A percentile compares a stretch with the other conserved stretches of the same genome.
These are phyloP conservation scores for Mnemiopsis leidyi DNA, from an alignment of 37 sponge, comb jelly and placozoan genomes.

Conservation along the genomic window DNA sequence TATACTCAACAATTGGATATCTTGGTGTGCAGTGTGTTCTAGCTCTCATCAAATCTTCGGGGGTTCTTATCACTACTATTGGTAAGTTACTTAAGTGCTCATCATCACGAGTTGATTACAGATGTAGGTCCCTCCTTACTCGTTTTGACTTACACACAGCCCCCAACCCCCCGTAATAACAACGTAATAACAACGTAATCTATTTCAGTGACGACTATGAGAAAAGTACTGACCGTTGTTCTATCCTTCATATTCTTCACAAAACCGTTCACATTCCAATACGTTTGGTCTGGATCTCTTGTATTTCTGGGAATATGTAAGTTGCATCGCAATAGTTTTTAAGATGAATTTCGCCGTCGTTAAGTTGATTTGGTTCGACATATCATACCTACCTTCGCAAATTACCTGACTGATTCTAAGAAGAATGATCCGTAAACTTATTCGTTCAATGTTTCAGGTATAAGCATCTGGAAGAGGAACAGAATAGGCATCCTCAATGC, in stretches of 20 bases:
- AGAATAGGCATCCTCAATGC: not conserved
- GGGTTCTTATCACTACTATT: conserved; percentile 79
- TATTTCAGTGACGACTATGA: conserved; percentile 78
- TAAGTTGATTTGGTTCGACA: too few species aligned
- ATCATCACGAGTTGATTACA: too few species aligned
- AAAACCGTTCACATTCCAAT: conserved; percentile 87
- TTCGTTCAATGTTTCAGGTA: not conserved
- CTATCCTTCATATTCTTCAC: conserved; percentile 82
- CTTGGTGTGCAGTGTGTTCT: conserved; percentile 81
- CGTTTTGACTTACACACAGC: too few species aligned
- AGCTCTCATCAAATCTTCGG: conserved; percentile 70
- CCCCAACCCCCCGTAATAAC: too few species aligned
- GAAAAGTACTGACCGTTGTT: conserved; percentile 78
- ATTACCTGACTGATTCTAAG: too few species aligned
- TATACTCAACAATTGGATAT: conserved; percentile 79
- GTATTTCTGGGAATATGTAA: conserved; percentile 48
- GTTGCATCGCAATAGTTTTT: too few species aligned
- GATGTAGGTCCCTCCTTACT: too few species aligned
- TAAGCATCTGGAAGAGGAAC: conserved; percentile 25
- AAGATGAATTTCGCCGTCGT: too few species aligned
- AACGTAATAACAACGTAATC: not conserved
- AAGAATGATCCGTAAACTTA: not conserved
- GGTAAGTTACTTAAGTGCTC: too few species aligned
- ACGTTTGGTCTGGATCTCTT: conserved; percentile 65
- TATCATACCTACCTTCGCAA: too few species aligned